These are phyloP conservation scores for Cnemophilus loriae DNA, from an alignment of 2,113 vertebrate genomes.

Conservation along the genomic window DNA sequence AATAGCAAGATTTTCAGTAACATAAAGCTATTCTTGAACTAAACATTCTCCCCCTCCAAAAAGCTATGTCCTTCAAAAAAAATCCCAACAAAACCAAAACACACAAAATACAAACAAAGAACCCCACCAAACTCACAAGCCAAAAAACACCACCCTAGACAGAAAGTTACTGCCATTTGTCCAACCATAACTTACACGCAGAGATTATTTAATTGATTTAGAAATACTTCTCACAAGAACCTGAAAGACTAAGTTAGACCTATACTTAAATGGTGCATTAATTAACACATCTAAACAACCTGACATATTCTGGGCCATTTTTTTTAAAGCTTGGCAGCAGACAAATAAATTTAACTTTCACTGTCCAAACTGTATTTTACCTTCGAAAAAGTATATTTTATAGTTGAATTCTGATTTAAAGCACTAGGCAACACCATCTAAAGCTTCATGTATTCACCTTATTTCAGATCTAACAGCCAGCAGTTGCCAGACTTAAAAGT, in stretches of 20 bases:
- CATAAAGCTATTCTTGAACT: neutral
- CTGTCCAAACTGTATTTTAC: neutral
- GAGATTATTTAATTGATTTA: neutral
- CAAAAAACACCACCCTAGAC: accelerated
- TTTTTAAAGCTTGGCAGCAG: neutral
- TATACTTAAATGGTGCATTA: neutral
- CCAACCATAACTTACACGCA: neutral
- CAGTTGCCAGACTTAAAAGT: neutral
- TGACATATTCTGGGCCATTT: neutral
- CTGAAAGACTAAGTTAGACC: neutral
- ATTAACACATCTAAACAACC: neutral
- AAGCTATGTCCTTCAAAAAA: neutral
- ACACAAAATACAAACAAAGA: neutral
- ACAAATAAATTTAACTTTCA: neutral
- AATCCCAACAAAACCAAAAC: neutral
- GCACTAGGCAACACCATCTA: neutral
- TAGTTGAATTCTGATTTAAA: neutral
- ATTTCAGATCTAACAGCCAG: neutral
- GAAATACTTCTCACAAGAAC: neutral
- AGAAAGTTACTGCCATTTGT: neutral
- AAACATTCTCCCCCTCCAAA: neutral
- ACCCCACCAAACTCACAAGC: neutral
- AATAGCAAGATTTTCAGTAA: neutral
- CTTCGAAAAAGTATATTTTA: neutral
- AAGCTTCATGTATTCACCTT: neutral